These are phyloP conservation scores for Harlomillsia oculata DNA, from an alignment of 1,140 invertebrate genomes.

Conservation along the genomic window DNA sequence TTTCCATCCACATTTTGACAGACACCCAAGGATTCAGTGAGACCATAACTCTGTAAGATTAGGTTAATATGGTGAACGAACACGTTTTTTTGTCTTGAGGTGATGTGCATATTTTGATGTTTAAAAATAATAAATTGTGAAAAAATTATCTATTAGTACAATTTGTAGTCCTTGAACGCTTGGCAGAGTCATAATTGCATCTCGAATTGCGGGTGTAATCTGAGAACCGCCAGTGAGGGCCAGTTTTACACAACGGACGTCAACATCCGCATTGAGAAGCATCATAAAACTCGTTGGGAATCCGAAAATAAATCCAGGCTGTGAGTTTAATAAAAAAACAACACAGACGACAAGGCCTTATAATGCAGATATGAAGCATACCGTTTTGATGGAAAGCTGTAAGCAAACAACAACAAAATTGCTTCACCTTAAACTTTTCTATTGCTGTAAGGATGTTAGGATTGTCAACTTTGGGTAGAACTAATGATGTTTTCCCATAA, in stretches of 20 bases:
- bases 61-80: background rate
- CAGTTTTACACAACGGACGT: background rate
- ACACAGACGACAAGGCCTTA: too few species aligned
- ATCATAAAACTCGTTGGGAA: background rate
- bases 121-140: too few species aligned
- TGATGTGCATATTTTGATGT: too few species aligned
- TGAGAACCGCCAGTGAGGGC: background rate
- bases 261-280: background rate
- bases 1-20: too few species aligned
- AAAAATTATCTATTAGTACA: too few species aligned
- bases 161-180: background rate
- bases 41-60: background rate
- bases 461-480: constrained; percentile 12
- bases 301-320: constrained; percentile 8
- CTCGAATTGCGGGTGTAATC: background rate
- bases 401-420: background rate
- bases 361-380: too few species aligned
- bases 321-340: background rate
- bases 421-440: background rate
- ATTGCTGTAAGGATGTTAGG: background rate
- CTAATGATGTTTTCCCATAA: constrained; percentile 1
- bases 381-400: too few species aligned
- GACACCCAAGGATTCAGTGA: background rate
- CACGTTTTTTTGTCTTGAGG: too few species aligned
- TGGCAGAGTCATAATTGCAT: background rate